phyloP scores from a whole-genome alignment of 2,113 vertebrate species.

The Ochotona curzoniae region DNA sequence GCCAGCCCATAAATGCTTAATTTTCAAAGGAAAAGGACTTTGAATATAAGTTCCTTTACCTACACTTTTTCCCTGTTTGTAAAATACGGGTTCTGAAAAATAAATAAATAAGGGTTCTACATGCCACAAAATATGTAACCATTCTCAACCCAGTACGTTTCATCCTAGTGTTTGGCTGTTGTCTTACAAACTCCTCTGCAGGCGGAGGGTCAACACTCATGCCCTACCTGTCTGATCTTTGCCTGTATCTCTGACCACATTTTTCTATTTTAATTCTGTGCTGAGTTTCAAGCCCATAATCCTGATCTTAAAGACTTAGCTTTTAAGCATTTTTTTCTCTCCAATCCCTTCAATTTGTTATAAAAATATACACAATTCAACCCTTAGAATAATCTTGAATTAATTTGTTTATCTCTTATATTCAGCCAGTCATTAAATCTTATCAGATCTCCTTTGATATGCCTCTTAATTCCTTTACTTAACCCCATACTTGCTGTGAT shows the following conservation, averaged over 20 bases:
- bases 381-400: constrained; percentile 39
- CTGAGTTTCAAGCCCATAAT: background rate
- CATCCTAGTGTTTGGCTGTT: background rate
- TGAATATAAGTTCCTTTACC: background rate
- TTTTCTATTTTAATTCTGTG: constrained; percentile 30
- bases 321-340: constrained; percentile 25
- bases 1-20: no score
- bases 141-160: background rate
- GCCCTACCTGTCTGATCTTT: background rate
- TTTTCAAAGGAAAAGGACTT: background rate
- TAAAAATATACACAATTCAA: background rate
- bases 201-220: background rate
- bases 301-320: background rate
- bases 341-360: constrained; percentile 7
- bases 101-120: background rate
- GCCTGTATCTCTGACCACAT: background rate
- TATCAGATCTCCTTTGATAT: background rate
- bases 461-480: constrained; percentile 12
- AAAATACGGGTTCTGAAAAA: background rate
- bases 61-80: background rate
- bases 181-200: background rate
- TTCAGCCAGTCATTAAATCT: constrained; percentile 44
- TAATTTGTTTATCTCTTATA: constrained; percentile 44
- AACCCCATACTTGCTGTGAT: background rate
- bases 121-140: background rate